Percentiles rank a stretch among this genome's conserved stretches.
phyloP scores from a whole-genome alignment of 1,140 invertebrate species.

The Drosophila sproati region DNA sequence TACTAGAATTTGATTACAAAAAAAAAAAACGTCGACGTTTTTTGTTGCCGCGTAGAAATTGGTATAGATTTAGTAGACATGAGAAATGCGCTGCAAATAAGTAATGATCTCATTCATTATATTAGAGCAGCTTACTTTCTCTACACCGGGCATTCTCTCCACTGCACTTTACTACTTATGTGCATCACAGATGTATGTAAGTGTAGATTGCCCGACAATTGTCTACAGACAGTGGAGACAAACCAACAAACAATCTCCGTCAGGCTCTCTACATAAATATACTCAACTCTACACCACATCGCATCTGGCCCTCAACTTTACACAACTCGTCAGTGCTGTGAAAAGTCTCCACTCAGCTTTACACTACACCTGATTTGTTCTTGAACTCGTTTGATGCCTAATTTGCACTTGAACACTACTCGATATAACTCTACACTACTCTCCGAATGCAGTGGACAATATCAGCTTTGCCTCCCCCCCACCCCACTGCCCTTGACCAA shows the following conservation, averaged over 20 bases:
- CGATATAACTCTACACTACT: neutral
- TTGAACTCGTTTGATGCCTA: too few relatives aligned
- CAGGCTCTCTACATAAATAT: neutral
- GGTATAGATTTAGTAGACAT: neutral
- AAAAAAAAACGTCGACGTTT: conserved; percentile 26
- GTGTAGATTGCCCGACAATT: too few relatives aligned
- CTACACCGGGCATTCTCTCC: neutral
- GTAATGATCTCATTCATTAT: too few relatives aligned
- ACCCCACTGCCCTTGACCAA: conserved; percentile 9
- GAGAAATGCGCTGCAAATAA: conserved; percentile 1
- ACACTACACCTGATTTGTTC: neutral
- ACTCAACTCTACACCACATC: neutral
- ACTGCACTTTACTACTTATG: too few relatives aligned
- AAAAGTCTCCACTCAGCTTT: neutral
- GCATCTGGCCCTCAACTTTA: neutral
- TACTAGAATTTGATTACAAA: conserved; percentile 56
- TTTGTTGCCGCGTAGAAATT: neutral
- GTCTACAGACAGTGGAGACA: too few relatives aligned
- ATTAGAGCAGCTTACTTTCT: too few relatives aligned
- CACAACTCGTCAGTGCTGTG: neutral
- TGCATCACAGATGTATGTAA: too few relatives aligned
- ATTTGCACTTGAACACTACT: neutral
- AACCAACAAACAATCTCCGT: neutral
- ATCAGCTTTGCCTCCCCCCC: too few relatives aligned
- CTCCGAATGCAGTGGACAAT: neutral